Evolutionary conservation across 1,140 invertebrate species (phyloP).

Genomic region (Palaemon carinicauda): DNA sequence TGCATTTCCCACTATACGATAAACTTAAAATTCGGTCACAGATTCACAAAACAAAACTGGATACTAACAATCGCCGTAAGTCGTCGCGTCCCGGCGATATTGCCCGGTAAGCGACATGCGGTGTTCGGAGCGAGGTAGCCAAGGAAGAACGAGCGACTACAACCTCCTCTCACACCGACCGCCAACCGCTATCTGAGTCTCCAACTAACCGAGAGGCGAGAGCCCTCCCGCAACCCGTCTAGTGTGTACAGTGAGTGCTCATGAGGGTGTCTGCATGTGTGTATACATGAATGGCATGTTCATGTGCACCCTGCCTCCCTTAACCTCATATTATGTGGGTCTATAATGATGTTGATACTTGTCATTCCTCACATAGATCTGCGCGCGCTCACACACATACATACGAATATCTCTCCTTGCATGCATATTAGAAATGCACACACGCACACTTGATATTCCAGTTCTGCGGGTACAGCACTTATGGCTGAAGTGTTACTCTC

Average conservation of each 20-base stretch:
- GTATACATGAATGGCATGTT: no score
- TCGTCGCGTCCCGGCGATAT: background rate
- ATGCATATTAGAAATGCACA: no score
- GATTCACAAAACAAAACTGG: background rate
- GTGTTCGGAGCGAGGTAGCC: constrained; percentile 28
- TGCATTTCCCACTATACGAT: no score
- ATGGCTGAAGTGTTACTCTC: no score
- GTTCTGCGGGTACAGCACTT: no score
- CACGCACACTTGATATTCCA: no score
- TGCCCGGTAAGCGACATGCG: constrained; percentile 15
- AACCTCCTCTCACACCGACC: constrained; percentile 44
- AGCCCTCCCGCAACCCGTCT: background rate
- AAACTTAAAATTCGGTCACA: background rate
- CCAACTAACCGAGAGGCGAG: background rate
- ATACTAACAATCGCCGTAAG: background rate
- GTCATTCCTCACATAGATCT: background rate
- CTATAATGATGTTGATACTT: background rate
- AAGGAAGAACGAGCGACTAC: constrained; percentile 30
- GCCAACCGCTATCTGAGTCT: constrained; percentile 52
- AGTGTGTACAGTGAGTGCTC: background rate
- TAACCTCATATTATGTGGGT: background rate
- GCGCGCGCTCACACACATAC: background rate
- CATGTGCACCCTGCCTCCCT: background rate
- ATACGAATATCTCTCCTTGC: background rate
- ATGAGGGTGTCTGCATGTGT: constrained; percentile 6